Evolutionary conservation across 2,797 vertebrate species (phyloP).

Genomic region (Gymnocypris eckloni): DNA sequence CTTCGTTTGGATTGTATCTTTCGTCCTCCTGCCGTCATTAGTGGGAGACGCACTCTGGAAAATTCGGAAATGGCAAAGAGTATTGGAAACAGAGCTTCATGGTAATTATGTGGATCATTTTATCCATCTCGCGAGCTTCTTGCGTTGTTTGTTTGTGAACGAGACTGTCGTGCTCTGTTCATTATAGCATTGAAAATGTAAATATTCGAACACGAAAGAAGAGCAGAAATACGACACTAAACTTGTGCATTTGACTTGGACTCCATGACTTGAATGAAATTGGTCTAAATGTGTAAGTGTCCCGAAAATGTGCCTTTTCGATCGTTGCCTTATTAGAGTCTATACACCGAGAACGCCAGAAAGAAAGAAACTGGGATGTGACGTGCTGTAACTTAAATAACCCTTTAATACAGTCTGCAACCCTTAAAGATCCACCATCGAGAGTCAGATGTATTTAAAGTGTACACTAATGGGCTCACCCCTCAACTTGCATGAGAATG

Average conservation of each 20-base stretch:
- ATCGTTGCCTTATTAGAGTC: not conserved
- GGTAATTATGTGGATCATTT: conserved; percentile 71
- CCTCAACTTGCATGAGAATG: conserved; percentile 60
- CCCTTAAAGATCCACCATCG: conserved; percentile 38
- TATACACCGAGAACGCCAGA: not conserved
- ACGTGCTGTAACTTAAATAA: conserved; percentile 47
- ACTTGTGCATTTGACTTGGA: conserved; percentile 38
- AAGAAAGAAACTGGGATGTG: not conserved
- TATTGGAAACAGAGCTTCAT: conserved; percentile 65
- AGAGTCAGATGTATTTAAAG: conserved; percentile 56
- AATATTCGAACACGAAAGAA: not conserved
- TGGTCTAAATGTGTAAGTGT: not conserved
- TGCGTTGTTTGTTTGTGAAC: conserved; percentile 20
- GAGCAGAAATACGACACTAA: conserved; percentile 4
- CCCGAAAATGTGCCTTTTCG: not conserved
- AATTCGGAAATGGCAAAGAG: conserved; percentile 68
- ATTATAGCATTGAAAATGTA: conserved; percentile 3
- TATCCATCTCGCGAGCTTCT: conserved; percentile 20
- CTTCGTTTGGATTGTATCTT: conserved; percentile 65
- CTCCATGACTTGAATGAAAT: not conserved
- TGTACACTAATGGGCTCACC: conserved; percentile 45
- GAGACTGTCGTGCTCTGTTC: conserved; percentile 34
- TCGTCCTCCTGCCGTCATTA: conserved; percentile 48
- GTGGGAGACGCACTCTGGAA: conserved; percentile 69
- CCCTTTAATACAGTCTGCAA: conserved; percentile 61